Base-by-base conservation (phyloP, 2,113 vertebrate species). In the Colossoma macropomum region DNA sequence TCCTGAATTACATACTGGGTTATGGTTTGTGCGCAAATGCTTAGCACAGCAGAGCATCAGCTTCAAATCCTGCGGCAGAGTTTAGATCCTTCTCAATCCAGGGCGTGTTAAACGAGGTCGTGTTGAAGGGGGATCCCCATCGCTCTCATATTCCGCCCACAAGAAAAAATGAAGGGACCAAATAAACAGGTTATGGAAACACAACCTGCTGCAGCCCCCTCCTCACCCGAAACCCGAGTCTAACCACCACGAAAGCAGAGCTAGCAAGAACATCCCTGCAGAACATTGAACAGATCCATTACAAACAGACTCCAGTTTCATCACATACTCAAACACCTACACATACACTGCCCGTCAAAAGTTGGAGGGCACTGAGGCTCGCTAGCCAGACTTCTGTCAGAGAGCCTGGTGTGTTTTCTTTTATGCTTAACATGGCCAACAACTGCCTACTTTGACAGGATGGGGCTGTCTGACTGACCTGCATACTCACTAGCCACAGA, bases 261-360 rank as follows among this genome's bases (percentile, higher is more conserved):
- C 48, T 34, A 34, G 27, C 10, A 83, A 70, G 32, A 63, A 71
- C 77, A 72, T 30, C 79, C 3, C 56, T 63, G 48, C 34, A 74
- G 78, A 77, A 78, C 50, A 87, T 68, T 17, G 30, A 21, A 4
- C 25, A 32, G 28, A 70, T 85, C 27, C 23, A 84, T 72, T 87
- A 84, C 70, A 70, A 85, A 54, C 48, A 62, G 60, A 21, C 63
- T 86, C 48, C 84, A 87, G 86, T 69, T 76, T 80, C 38, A 34
- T 75, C 63, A 83, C 80, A 59, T 66, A 32, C 45, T 72, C 56
- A 82, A 63, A 68, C 32, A 16, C 16, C 45, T 72, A 78, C 65
- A 70, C 30, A 81, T n/a, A 84, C 80, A 84, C n/a, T 12, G n/a
- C 9, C 59, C 1, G 1, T 27, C 59, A 62, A 25, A 25, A 41